Evolutionary conservation across 2,888 invertebrate genomes (phyloP).

Genomic region (Cosmia trapezina): DNA sequence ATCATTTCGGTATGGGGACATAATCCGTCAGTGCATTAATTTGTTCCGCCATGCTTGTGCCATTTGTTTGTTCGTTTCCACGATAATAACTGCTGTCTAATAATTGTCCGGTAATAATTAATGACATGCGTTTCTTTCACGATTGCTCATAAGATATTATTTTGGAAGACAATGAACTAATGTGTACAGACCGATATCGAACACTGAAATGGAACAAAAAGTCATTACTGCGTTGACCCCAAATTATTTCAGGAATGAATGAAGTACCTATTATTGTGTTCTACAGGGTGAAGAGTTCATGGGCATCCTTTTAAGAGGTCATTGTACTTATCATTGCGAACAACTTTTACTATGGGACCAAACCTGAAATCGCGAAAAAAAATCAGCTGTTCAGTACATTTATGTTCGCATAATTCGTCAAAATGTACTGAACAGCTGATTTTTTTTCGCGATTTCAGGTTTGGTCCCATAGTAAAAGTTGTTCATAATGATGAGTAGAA

Average conservation of each 20-base stretch:
- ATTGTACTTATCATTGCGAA: too few species aligned
- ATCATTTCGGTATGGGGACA: not conserved
- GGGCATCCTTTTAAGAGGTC: not conserved
- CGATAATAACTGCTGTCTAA: not conserved
- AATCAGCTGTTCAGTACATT: too few species aligned
- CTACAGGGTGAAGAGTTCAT: too few species aligned
- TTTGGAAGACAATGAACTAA: not conserved
- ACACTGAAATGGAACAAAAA: conserved; percentile 1
- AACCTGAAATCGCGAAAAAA: too few species aligned
- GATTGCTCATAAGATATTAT: not conserved
- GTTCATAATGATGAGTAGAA: too few species aligned
- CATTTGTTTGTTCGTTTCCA: not conserved
- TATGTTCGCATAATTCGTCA: too few species aligned
- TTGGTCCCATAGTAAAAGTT: too few species aligned
- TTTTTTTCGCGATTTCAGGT: too few species aligned
- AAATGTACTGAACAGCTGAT: too few species aligned
- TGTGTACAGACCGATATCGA: not conserved
- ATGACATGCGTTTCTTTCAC: not conserved
- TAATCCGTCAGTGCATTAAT: not conserved
- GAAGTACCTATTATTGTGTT: not conserved
- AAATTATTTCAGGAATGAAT: not conserved
- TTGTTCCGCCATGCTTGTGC: conserved; percentile 11
- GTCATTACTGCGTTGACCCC: not conserved
- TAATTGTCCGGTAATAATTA: not conserved
- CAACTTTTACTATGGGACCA: too few species aligned